Evolutionary conservation across 92 coral and sea anemone genomes (phyloP).

Genomic region (Palythoa grandiflora): DNA sequence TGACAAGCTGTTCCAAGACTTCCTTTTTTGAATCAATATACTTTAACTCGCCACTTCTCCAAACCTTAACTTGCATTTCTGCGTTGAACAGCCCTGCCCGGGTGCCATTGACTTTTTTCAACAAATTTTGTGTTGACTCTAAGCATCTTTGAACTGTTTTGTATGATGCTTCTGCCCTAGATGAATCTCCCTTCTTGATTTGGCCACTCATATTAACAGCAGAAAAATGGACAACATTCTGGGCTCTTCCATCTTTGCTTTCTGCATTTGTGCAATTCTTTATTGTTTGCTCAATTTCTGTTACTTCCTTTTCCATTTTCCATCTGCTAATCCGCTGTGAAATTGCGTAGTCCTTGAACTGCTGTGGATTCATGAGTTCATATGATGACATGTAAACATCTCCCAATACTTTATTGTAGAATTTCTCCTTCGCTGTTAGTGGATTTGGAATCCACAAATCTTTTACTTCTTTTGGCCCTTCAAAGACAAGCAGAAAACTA

Average conservation of each 20-base stretch:
- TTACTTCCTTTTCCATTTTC: conserved; percentile 7
- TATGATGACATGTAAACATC: conserved; percentile 3
- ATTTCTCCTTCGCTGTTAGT: conserved; percentile 10
- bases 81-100: conserved; percentile 5
- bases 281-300: conserved; percentile 10
- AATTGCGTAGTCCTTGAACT: conserved; percentile 5
- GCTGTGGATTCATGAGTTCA: conserved; percentile 9
- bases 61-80: background rate
- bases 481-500: background rate
- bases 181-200: conserved; percentile 11
- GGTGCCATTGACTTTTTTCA: conserved; percentile 4
- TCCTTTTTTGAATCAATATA: background rate
- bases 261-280: conserved; percentile 11
- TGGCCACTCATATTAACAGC: conserved; percentile 12
- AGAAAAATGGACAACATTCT: background rate
- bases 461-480: conserved; percentile 22
- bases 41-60: background rate
- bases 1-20: background rate
- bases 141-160: conserved; percentile 3
- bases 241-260: conserved; percentile 10
- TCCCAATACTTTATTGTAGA: conserved; percentile 7
- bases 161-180: conserved; percentile 6
- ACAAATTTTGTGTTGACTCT: conserved; percentile 1
- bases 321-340: conserved; percentile 10
- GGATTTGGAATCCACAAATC: conserved; percentile 29